phyloP scores from a whole-genome alignment of 2,113 vertebrate species.

The Lanius ludovicianus region DNA sequence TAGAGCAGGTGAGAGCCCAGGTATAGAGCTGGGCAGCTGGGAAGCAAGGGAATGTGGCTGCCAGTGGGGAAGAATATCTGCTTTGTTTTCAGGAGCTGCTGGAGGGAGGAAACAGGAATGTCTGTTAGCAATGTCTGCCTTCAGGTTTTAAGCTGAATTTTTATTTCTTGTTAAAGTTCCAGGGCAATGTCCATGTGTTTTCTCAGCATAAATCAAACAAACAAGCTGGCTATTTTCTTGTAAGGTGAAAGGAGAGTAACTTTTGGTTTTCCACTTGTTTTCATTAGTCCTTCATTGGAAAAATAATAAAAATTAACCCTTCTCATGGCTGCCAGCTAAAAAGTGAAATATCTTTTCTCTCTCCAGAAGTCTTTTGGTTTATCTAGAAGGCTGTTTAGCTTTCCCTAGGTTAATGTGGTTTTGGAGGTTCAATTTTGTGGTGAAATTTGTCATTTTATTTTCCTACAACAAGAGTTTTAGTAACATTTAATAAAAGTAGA shows the following conservation, averaged over 20 bases:
- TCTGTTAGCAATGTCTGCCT: not conserved
- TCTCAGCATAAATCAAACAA: not conserved
- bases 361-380: not conserved
- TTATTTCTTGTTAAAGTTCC: not conserved
- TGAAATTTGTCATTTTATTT: not conserved
- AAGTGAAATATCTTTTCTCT: not conserved
- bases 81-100: not conserved
- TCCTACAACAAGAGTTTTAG: not conserved
- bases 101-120: not conserved
- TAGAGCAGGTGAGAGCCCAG: no score
- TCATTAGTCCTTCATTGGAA: not conserved
- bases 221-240: not conserved
- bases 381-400: not conserved
- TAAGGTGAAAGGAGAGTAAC: not conserved
- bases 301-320: not conserved
- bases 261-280: not conserved
- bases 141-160: not conserved
- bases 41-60: not conserved
- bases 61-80: not conserved
- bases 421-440: not conserved
- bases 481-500: not conserved
- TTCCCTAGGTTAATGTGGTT: not conserved
- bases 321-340: not conserved
- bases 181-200: not conserved
- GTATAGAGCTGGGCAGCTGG: not conserved